Conservation (phyloP, 2,113 vertebrate species). For the human (Homo sapiens) region GRCh38 chr16:13488001-13488500, state of each 20-base stretch:
- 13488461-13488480: neutral
- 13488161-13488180: neutral
- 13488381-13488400: neutral
- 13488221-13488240: neutral
- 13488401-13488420: conserved; percentile 2
- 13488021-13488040: neutral
- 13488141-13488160: neutral
- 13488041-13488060: neutral
- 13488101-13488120: neutral
- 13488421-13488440: neutral
- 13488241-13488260: neutral
- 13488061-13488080: neutral
- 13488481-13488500: neutral
- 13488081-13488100: neutral
- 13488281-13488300: neutral
- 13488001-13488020: neutral
- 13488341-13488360: conserved; percentile 21
- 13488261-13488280: conserved; percentile 26
- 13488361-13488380: neutral
- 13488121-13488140: neutral
- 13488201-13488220: neutral
- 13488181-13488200: neutral
- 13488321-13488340: conserved; percentile 19
- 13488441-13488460: neutral
- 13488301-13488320: conserved; percentile 1